Conservation (phyloP, 2,113 vertebrate genomes). For the Tichodroma muraria region DNA sequence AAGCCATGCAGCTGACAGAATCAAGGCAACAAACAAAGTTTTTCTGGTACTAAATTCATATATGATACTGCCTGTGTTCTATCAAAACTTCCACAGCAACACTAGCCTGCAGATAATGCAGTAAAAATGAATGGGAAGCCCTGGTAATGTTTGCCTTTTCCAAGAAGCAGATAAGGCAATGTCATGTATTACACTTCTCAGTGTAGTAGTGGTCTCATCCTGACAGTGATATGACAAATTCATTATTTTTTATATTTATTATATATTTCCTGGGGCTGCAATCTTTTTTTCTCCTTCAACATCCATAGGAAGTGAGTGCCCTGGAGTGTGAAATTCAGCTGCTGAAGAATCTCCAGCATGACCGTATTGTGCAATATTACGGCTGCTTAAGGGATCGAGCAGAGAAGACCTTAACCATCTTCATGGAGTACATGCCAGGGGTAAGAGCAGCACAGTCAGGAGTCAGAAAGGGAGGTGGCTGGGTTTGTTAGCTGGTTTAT, state of each 20-base stretch:
- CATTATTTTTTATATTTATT: background rate
- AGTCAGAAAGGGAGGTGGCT: background rate
- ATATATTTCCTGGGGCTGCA: background rate
- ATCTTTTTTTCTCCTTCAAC: background rate
- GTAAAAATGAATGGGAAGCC: background rate
- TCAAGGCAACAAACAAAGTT: background rate
- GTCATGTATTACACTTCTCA: background rate
- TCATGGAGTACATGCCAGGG: conserved; percentile 98
- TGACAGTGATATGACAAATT: background rate
- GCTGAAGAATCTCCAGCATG: conserved; percentile 92
- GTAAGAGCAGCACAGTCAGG: conserved; percentile 61
- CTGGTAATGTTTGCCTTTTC: background rate
- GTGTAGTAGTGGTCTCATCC: background rate
- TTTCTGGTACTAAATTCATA: background rate
- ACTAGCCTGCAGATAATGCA: background rate
- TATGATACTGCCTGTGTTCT: background rate
- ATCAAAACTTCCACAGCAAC: background rate
- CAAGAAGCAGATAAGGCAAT: background rate
- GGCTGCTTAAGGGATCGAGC: conserved; percentile 87
- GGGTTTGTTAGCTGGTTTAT: background rate
- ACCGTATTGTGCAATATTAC: conserved; percentile 93
- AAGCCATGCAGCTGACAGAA: background rate
- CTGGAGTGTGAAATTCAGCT: conserved; percentile 96
- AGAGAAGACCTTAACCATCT: conserved; percentile 92
- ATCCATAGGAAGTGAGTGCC: conserved; percentile 88